phyloP scores from a whole-genome alignment of 2,888 invertebrate species.

The Ormia ochracea region DNA sequence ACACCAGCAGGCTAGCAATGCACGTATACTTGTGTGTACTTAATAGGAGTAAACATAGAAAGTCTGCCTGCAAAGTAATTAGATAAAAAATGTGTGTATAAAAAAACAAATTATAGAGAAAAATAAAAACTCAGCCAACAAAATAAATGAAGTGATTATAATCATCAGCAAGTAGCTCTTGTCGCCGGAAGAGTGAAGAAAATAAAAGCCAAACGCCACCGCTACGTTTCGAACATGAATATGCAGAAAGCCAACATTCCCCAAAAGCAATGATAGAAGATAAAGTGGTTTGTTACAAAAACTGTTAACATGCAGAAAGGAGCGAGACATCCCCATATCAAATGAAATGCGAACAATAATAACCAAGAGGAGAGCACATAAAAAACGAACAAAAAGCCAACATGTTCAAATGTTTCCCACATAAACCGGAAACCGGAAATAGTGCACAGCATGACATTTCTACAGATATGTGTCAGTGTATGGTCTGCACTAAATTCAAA shows the following conservation, averaged over 20 bases:
- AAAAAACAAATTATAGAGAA: background rate
- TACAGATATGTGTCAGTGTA: slow-evolving; percentile 24
- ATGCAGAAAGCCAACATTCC: slow-evolving; percentile 30
- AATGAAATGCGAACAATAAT: slow-evolving; percentile 53
- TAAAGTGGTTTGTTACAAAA: slow-evolving; percentile 25
- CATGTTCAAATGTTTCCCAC: slow-evolving; percentile 34
- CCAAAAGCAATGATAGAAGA: slow-evolving; percentile 47
- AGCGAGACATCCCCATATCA: slow-evolving; percentile 54
- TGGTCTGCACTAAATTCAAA: background rate
- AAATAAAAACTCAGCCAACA: slow-evolving; percentile 31
- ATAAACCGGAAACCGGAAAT: slow-evolving; percentile 61
- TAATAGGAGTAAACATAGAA: slow-evolving; percentile 17
- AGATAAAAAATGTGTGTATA: slow-evolving; percentile 18
- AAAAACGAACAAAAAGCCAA: background rate
- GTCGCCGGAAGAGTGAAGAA: background rate
- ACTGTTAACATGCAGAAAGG: slow-evolving; percentile 43
- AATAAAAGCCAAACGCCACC: slow-evolving; percentile 30
- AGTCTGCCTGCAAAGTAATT: slow-evolving; percentile 57
- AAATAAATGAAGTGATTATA: slow-evolving; percentile 42
- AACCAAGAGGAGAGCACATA: slow-evolving; percentile 1
- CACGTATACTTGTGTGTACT: background rate
- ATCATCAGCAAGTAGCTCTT: slow-evolving; percentile 42
- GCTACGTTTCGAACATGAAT: background rate
- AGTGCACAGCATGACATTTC: slow-evolving; percentile 52
- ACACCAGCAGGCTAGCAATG: slow-evolving; percentile 2